Evolutionary conservation across 2,797 vertebrate genomes (phyloP), one percentile per base, ranked within the genome.

Genomic region (Melopsittacus undulatus): DNA sequence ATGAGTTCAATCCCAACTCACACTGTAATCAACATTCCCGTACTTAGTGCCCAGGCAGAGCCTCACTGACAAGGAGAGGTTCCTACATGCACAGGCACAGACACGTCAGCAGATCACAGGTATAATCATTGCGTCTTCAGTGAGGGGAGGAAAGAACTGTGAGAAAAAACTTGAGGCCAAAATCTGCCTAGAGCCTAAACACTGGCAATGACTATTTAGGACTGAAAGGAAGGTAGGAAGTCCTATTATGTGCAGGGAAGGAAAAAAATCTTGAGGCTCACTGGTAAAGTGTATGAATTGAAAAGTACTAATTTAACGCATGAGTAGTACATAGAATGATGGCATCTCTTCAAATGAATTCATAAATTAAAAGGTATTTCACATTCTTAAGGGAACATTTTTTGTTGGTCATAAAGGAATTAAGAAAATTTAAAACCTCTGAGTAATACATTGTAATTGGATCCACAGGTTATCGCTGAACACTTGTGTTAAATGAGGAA

Each of bases 121-220:
- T 54, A 59, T 26, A 73, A 94, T 51, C 91, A 26, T 76, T 49
- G 62, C 1, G 1, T 73, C 77, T 92, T 81, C 48, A 32, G 7
- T 2, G 4, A 6, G 16, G 23, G 51, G 9, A 43, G 69, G 22
- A 72, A 82, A 72, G 57, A 79, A 59, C 78, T 89, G 90, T 94
- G 90, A 92, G 95, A 95, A 95, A 78, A 93, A 82, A 46, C 46
- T 34, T 12, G 27, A 68, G 72, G 24, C 78, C 52, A 90, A 89
- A 94, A 87, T 75, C 68, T 59, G 90, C 96, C 96, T 92, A n/a
- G 46, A 95, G 96, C 94, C 96, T 72, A 94, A 96, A 95, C 86
- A 87, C 66, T 95, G 75, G 75, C 77, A 72, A 51, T 40, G 49
- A 70, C 61, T 73, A 0, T 81, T 89, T 49, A 64, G 78, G 57